Base-by-base conservation (phyloP, 2,797 vertebrate genomes). In the Microctenopoma stevenorrisi region DNA sequence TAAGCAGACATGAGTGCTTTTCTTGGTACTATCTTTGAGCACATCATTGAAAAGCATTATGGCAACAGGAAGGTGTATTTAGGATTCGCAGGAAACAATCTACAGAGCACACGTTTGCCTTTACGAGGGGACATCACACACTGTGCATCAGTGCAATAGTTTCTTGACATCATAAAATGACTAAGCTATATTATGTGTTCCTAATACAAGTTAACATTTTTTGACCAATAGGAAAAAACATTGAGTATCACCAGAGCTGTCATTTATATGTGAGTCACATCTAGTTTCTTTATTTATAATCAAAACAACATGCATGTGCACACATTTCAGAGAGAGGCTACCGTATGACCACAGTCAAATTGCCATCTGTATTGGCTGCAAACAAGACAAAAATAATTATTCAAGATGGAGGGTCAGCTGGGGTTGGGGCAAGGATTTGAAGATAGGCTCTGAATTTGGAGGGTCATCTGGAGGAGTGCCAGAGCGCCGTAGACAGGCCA, bases 331-430 rank as follows among this genome's bases (percentile, higher is more conserved):
- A 81, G 64, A 9, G 37, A 68, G 35, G 54, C 52, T 5, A 59
- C 6, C 54, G 44, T 56, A 43, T 76, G 30, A 71, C 49, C 60
- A 43, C n/a, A 50, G 43, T 5, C 51, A 56, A 55, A 68, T 54
- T 64, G 10, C 43, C 52, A 73, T 74, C 57, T 82, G 77, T 35
- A 56, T 60, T 53, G 26, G 50, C 61, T 68, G 42, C 44, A 62
- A 53, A 76, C 43, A 59, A 72, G 58, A 81, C 68, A 62, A 51
- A 71, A 66, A 66, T 47, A 68, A 60, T 9, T 60, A 72, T 74
- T 66, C 9, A 60, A 62, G 52, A 16, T 58, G 43, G 48, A 66
- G 76, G 62, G 68, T 75, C 78, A 68, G 62, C 54, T 58, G 57
- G 57, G 61, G 48, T 71, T 78, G 35, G 46, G 43, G 22, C 38